Conservation (phyloP, 2,113 vertebrate genomes). For the Stegastes partitus region DNA sequence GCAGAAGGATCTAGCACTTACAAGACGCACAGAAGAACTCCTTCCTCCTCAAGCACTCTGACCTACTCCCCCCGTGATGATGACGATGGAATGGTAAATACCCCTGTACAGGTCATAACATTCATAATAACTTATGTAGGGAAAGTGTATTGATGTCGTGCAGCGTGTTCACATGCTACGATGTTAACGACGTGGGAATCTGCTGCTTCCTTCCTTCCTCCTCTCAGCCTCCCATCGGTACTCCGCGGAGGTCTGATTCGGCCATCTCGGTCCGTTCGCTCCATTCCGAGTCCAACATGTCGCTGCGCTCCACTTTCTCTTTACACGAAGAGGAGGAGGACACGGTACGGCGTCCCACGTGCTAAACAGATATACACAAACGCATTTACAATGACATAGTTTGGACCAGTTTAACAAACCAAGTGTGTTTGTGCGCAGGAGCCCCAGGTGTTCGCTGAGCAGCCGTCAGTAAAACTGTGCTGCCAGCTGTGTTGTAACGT, state of each 20-base stretch:
- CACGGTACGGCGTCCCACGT: slow-evolving; percentile 84
- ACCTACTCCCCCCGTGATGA: slow-evolving; percentile 94
- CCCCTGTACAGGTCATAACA: background rate
- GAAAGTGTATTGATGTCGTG: background rate
- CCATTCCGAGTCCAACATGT: slow-evolving; percentile 99
- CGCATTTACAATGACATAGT: background rate
- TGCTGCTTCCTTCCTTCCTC: background rate
- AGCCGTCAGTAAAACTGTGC: slow-evolving; percentile 96
- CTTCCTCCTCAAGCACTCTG: slow-evolving; percentile 95
- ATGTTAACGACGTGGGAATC: background rate
- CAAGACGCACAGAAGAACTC: slow-evolving; percentile 95
- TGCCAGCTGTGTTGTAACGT: slow-evolving; percentile 97
- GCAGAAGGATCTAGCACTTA: slow-evolving; percentile 90
- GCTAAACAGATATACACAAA: background rate
- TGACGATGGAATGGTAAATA: slow-evolving; percentile 93
- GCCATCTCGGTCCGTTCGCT: slow-evolving; percentile 96
- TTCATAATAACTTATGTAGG: no score
- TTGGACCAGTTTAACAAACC: background rate
- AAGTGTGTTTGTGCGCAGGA: slow-evolving; percentile 83
- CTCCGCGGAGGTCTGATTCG: slow-evolving; percentile 94
- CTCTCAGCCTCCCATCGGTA: slow-evolving; percentile 92
- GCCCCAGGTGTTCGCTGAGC: slow-evolving; percentile 96
- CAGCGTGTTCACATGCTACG: background rate
- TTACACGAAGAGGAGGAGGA: slow-evolving; percentile 98
- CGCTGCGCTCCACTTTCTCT: slow-evolving; percentile 96